Evolutionary conservation across 2,888 invertebrate species (phyloP), one percentile per base, ranked within the genome.

Genomic region (Drosophila anceps): DNA sequence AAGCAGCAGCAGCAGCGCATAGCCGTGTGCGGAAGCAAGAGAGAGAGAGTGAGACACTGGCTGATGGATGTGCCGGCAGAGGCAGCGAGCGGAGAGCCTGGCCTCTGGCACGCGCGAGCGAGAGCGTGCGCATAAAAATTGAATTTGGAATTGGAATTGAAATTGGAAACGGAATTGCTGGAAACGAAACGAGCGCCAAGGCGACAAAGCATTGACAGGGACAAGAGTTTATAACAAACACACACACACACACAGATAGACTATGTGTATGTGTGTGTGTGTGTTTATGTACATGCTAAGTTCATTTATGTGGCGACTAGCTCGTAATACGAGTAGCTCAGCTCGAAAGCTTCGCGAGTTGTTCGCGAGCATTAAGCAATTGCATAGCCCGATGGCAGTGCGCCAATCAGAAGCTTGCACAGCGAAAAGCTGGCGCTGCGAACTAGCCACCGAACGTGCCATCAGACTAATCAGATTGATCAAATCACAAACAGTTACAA

Each of bases 41-140:
- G 57, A 24, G 24, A 24, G 24, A 24, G 24, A 59, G 61, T 57
- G 50, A 79, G 60, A 73, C 60, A 66, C 54, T 18, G 37, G 37
- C 1, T 37, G 37, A n/a, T 37, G 12, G 54, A 39, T 54, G 54
- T 18, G 31, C 18, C 31, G 12, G 54, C 54, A 39, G 35, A 35
- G 51, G 20, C 35, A 33, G 31, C 37, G 33, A 29, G 53, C 44
- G 39, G 62, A 73, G 62, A n/a, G 44, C 15, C 12, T 44, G 44
- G 58, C n/a, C 43, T 12, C 4, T 51, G 65, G 57, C 41, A 66
- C 54, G 66, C 55, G 73, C 51, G 48, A 63, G 65, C 37, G 71
- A 74, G 79, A 66, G 85, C 79, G 83, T 84, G 87, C 84, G 88
- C 87, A 82, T 73, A 70, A 71, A 83, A 71, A 79, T 73, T 79